Base-by-base conservation (phyloP, 2,888 invertebrate species). In the Didymodactylos carnosus region DNA sequence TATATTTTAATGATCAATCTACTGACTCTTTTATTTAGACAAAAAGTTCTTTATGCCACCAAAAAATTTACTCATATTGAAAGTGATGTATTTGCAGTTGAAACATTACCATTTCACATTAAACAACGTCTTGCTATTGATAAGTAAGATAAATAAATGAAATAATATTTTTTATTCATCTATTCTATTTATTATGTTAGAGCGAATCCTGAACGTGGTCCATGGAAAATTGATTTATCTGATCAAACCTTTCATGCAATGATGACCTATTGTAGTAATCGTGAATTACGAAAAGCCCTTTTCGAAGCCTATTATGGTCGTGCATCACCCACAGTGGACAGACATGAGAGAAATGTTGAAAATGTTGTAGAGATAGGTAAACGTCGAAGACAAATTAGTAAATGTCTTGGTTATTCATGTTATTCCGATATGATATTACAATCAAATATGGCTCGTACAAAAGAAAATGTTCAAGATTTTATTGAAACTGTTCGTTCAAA, bases 361-460 rank as follows among this genome's bases (percentile, higher is more conserved):
- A 62, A 62, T 62, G n/a, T 62, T 62, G 62, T 62, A 35, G 62
- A 62, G n/a, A 62, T 62, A 35, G n/a, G 62, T 35, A 35, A 35
- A 62, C 16, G 62, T 78, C 85, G 91, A 77, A 84, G 84, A 62
- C 88, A 89, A 49, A 88, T 90, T 79, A 92, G 93, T 0, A 85
- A 88, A 77, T 79, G 88, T 19, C 83, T 94, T 14, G 93, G 94
- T 0, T 94, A 88, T 81, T 86, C 89, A 76, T 88, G 87, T 73
- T 94, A 86, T 83, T 89, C 88, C 0, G 89, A 92, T 49, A 88
- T 94, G 89, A 91, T 91, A 46, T 91, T 94, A 91, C 89, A 90
- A 84, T 92, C 92, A 0, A 94, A 93, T 86, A 89, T 94, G 92
- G 91, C 92, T 11, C 90, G 89, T 13, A 88, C 86, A 77, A 83